phyloP scores from a whole-genome alignment of 2,797 vertebrate species.

The Rhabdophis nuchalis region DNA sequence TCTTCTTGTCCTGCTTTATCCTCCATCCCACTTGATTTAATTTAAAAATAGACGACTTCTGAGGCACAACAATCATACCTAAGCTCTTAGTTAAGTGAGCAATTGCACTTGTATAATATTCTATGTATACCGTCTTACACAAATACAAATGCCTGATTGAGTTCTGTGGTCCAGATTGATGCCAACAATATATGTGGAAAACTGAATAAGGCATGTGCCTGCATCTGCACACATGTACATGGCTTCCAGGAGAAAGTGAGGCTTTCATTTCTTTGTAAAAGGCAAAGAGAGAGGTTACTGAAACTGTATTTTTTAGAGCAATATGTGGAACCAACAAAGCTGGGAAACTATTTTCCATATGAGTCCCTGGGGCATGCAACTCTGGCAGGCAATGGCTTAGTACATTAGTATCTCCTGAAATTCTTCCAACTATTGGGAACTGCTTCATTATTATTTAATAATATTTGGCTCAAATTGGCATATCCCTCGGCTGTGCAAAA shows the following conservation, averaged over 20 bases:
- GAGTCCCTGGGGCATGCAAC: accelerated
- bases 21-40: background rate
- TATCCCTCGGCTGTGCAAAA: constrained; percentile 15
- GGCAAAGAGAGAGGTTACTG: background rate
- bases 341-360: constrained; percentile 1
- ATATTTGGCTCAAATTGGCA: background rate
- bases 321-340: background rate
- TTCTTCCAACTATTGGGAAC: constrained; percentile 29
- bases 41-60: background rate
- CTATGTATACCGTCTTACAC: background rate
- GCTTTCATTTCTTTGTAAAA: background rate
- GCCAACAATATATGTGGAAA: background rate
- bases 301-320: constrained; percentile 4
- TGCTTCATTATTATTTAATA: constrained; percentile 27
- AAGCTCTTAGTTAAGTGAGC: background rate
- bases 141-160: background rate
- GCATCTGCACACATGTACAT: background rate
- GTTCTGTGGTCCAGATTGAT: background rate
- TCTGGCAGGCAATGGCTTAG: constrained; percentile 1
- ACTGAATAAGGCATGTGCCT: background rate
- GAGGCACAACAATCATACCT: background rate
- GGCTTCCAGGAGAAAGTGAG: background rate
- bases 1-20: background rate
- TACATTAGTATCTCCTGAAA: constrained; percentile 22
- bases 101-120: background rate